Percentiles rank a stretch among this genome's conserved stretches.
These are phyloP conservation scores for Bimastos eiseni DNA, from an alignment of 2,888 invertebrate genomes.

Conservation along the genomic window DNA sequence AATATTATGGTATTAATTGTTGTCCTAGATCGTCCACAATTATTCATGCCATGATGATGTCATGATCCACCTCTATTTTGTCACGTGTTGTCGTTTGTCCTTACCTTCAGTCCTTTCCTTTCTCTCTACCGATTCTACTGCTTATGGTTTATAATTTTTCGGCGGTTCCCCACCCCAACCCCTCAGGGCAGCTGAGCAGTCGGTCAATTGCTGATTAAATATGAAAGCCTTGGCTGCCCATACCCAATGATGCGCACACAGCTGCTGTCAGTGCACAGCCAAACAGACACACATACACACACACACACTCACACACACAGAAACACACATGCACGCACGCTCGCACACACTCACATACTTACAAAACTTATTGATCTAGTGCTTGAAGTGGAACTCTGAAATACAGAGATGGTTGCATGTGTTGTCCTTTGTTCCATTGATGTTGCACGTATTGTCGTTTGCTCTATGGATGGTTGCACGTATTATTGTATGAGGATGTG, in stretches of 20 bases:
- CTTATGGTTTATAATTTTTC: neutral
- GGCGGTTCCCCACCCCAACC: too few species aligned
- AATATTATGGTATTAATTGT: too few species aligned
- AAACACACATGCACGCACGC: neutral
- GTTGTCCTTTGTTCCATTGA: neutral
- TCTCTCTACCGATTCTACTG: neutral
- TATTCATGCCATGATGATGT: too few species aligned
- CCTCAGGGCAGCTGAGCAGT: neutral
- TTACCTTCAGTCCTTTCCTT: too few species aligned
- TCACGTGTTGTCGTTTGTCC: too few species aligned
- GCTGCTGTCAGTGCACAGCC: neutral
- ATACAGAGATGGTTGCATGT: neutral
- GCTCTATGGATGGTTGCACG: too few species aligned
- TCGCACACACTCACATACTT: too few species aligned
- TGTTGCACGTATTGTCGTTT: too few species aligned
- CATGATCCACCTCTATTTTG: too few species aligned
- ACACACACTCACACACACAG: neutral
- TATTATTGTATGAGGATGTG: too few species aligned
- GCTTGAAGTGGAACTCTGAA: neutral
- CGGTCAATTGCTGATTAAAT: neutral
- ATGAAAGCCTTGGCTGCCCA: slow-evolving; percentile 6
- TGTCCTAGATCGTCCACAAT: too few species aligned
- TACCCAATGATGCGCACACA: neutral
- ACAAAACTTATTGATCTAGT: neutral
- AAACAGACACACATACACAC: too few species aligned